These are phyloP conservation scores for Solenodon paradoxus DNA, from an alignment of 2,113 vertebrate species.

Conservation along the genomic window DNA sequence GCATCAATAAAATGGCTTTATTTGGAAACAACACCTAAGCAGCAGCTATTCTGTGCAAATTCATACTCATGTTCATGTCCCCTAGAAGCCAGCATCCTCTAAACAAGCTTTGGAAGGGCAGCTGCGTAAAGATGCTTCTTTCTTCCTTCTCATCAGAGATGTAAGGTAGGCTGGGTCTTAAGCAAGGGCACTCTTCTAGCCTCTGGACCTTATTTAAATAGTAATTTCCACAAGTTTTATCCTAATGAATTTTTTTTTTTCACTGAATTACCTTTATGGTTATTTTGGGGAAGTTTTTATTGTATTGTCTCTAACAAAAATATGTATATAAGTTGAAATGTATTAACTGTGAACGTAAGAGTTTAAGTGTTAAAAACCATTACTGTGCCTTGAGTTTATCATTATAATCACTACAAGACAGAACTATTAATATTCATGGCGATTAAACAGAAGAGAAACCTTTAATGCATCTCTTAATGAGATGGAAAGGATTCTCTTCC, in stretches of 20 bases:
- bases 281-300: background rate
- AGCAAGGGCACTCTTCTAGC: background rate
- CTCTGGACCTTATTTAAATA: background rate
- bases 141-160: background rate
- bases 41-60: too few relatives aligned
- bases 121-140: background rate
- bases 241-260: background rate
- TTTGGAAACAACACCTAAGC: too few relatives aligned
- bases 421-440: background rate
- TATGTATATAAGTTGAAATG: background rate
- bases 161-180: background rate
- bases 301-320: background rate
- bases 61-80: too few relatives aligned
- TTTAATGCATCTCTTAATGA: background rate
- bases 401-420: background rate
- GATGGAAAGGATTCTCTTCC: background rate
- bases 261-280: background rate
- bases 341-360: background rate
- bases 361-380: background rate
- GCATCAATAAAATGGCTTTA: background rate
- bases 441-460: background rate
- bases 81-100: too few relatives aligned
- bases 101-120: too few relatives aligned
- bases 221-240: background rate
- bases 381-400: background rate